Conservation (phyloP, 2,888 invertebrate species). For the Drosophila differens region DNA sequence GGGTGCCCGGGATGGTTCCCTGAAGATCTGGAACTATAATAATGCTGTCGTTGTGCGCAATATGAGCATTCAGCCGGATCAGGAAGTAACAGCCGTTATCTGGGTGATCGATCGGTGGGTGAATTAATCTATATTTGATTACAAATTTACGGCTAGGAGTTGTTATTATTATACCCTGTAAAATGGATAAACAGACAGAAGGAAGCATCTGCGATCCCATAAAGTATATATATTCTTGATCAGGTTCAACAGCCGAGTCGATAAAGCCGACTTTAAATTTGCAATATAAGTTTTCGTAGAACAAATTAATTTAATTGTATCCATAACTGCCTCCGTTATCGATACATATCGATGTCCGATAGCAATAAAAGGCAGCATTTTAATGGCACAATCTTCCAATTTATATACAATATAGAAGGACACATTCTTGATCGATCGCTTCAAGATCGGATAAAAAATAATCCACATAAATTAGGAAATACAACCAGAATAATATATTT, state of each 20-base stretch:
- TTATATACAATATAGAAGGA: background rate
- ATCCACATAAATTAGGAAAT: background rate
- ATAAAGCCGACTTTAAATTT: too few relatives aligned
- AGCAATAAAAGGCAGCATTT: background rate
- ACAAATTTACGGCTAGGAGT: background rate
- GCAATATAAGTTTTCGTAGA: too few relatives aligned
- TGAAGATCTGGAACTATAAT: conserved; percentile 94
- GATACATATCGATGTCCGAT: background rate
- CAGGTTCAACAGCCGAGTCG: background rate
- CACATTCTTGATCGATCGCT: background rate
- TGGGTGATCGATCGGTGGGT: conserved; percentile 87
- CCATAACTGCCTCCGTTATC: too few relatives aligned
- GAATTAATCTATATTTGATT: background rate
- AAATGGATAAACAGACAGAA: background rate
- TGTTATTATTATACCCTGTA: background rate
- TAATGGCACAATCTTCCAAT: too few relatives aligned
- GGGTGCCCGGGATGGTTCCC: conserved; percentile 91
- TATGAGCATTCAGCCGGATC: conserved; percentile 88
- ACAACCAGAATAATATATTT: background rate
- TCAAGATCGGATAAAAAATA: background rate
- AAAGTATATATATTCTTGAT: background rate
- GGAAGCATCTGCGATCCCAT: too few relatives aligned
- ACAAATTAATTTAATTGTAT: too few relatives aligned
- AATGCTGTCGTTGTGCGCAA: conserved; percentile 90
- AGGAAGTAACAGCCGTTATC: conserved; percentile 87